Conservation (phyloP, 2,113 vertebrate species). For the Xenopus laevis region DNA sequence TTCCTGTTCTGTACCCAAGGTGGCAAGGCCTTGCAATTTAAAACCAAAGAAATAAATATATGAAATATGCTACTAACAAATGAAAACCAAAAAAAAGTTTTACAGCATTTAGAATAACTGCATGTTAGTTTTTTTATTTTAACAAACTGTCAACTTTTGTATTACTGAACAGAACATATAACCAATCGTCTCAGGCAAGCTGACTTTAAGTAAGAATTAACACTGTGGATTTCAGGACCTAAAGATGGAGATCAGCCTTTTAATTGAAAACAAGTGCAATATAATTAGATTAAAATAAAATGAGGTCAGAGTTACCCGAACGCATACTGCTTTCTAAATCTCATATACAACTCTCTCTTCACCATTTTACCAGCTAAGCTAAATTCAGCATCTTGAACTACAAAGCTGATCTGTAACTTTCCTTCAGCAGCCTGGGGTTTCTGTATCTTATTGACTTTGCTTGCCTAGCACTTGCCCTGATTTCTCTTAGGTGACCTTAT, state of each 20-base stretch:
- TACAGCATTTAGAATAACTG: too few species aligned
- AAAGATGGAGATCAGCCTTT: conserved; percentile 7
- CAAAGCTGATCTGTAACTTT: conserved; percentile 26
- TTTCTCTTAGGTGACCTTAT: background rate
- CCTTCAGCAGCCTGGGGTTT: conserved; percentile 7
- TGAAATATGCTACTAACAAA: too few species aligned
- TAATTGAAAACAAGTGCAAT: conserved; percentile 38
- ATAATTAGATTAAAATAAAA: conserved; percentile 41
- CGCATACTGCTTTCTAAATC: background rate
- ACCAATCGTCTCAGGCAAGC: background rate
- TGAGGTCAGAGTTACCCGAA: conserved; percentile 33
- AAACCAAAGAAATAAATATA: too few species aligned
- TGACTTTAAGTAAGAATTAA: conserved; percentile 17
- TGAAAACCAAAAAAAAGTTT: too few species aligned
- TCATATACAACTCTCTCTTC: conserved; percentile 15
- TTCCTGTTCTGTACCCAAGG: too few species aligned
- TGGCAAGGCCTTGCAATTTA: too few species aligned
- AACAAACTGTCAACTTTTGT: too few species aligned
- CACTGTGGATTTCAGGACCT: conserved; percentile 5
- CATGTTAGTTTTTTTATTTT: too few species aligned
- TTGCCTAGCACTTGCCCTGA: background rate
- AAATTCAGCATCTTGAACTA: conserved; percentile 21
- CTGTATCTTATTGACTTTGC: conserved; percentile 18
- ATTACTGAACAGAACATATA: too few species aligned
- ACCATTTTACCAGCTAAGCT: conserved; percentile 26